Conservation (phyloP, 2,797 vertebrate species). For the Danio choprae region DNA sequence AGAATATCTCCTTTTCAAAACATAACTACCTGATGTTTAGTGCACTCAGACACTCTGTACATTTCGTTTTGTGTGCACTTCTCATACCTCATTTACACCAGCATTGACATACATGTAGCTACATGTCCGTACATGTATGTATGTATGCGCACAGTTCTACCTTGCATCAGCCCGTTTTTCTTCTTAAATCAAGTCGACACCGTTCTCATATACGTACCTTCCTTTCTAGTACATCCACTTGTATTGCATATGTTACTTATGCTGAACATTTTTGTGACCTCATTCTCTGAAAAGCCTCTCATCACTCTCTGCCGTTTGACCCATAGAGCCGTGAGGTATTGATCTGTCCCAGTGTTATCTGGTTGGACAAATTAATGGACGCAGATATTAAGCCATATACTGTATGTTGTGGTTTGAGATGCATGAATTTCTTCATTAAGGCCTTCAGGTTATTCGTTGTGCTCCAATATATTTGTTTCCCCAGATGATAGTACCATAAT, state of each 20-base stretch:
- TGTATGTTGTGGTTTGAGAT: slow-evolving; percentile 6
- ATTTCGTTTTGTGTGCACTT: slow-evolving; percentile 20
- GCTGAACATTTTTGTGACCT: slow-evolving; percentile 10
- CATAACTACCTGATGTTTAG: slow-evolving; percentile 28
- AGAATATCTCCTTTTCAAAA: slow-evolving; percentile 27
- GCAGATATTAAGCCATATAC: slow-evolving; percentile 1
- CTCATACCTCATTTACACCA: slow-evolving; percentile 39
- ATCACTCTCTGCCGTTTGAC: not conserved
- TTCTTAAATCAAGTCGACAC: not conserved
- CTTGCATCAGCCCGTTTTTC: not conserved
- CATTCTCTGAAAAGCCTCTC: slow-evolving; percentile 5
- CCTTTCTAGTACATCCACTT: slow-evolving; percentile 5
- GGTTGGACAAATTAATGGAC: not conserved
- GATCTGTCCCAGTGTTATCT: not conserved
- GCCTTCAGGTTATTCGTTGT: not conserved
- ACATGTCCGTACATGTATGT: slow-evolving; percentile 27
- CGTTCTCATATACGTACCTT: not conserved
- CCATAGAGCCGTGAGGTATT: slow-evolving; percentile 19
- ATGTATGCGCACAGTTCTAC: not conserved
- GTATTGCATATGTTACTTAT: slow-evolving; percentile 13
- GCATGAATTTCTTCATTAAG: not conserved
- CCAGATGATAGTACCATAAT: not conserved
- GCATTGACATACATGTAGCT: slow-evolving; percentile 36
- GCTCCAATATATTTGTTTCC: not conserved
- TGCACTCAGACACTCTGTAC: slow-evolving; percentile 22